Base-by-base conservation (phyloP, 1,140 invertebrate species). In the Chrysoperla carnea region DNA sequence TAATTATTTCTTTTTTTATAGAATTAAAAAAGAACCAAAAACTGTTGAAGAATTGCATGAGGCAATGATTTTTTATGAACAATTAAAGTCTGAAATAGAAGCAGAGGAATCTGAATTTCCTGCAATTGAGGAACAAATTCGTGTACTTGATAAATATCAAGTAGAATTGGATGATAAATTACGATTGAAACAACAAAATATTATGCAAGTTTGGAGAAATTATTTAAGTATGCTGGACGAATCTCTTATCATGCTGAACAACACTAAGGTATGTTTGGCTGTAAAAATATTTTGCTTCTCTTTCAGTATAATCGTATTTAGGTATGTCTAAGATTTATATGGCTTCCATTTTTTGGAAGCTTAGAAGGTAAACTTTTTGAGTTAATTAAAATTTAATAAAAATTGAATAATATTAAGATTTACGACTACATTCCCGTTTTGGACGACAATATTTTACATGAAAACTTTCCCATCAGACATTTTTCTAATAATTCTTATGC, bases 61-160 rank as follows among this genome's bases (percentile, higher is more conserved):
- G 41, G 52, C 68, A 15, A 66, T 84, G 35, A 66, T 64, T 29
- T 68, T 77, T 23, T 78, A 77, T 58, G 72, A 81, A 40, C 64
- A 67, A 39, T 61, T 85, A 17, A 62, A 70, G 14, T 52, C 57
- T 29, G 82, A 84, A 53, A 63, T 75, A 47, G 52, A 63, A 1
- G 44, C 53, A 12, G 65, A 72, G 42, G 76, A 84, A 58, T 66
- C 68, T 46, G 70, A 75, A 47, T 84, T 88, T 54, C 70, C 73
- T 4, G 69, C 72, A 4, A 76, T 86, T 33, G 63, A 66, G 37
- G 81, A 86, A 33, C 73, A 84, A 56, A 80, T 81, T 63, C 58
- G 60, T 31, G 75, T 74, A 47, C 57, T 87, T 47, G 73, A 68
- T 40, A 84, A 83, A 55, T 82, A 82, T 52, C 68, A 73, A 46